Conservation (phyloP, 2,888 invertebrate genomes). For the Entomobrya proxima region DNA sequence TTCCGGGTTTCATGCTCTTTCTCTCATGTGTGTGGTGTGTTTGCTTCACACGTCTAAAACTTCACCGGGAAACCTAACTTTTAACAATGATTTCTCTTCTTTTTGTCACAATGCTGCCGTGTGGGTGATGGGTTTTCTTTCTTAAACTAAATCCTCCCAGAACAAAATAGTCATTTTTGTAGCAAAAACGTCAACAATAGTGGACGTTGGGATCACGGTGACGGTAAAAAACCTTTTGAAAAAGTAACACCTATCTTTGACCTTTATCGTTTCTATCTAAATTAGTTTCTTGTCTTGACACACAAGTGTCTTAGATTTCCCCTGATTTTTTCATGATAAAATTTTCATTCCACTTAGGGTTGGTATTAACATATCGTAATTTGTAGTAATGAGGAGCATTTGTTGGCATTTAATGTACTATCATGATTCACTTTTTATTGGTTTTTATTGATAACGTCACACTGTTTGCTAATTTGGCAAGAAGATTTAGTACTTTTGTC, state of each 20-base stretch:
- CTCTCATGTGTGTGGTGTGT: neutral
- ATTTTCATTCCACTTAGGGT: neutral
- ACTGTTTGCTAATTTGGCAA: constrained; percentile 39
- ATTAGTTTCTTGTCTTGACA: neutral
- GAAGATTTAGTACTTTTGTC: constrained; percentile 11
- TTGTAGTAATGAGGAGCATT: constrained; percentile 35
- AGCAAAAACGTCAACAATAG: constrained; percentile 41
- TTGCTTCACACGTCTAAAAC: constrained; percentile 14
- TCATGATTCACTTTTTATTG: constrained; percentile 32
- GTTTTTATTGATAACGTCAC: constrained; percentile 43
- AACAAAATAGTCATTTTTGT: constrained; percentile 38
- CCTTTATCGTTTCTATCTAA: neutral
- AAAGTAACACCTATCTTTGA: constrained; percentile 18
- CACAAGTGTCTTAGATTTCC: constrained; percentile 52
- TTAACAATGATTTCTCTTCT: constrained; percentile 33
- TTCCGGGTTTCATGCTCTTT: constrained; percentile 21
- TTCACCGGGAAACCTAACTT: neutral
- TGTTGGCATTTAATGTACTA: constrained; percentile 18
- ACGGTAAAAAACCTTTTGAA: constrained; percentile 65
- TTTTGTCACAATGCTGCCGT: constrained; percentile 48
- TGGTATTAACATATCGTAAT: neutral
- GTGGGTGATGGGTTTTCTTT: constrained; percentile 34
- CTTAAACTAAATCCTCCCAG: constrained; percentile 5
- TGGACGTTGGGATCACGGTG: constrained; percentile 73
- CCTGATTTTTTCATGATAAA: constrained; percentile 11